A percentile compares a stretch with the other conserved stretches of the same genome.
These are phyloP conservation scores for Theristicus caerulescens DNA, from an alignment of 2,113 vertebrate species.

Conservation along the genomic window DNA sequence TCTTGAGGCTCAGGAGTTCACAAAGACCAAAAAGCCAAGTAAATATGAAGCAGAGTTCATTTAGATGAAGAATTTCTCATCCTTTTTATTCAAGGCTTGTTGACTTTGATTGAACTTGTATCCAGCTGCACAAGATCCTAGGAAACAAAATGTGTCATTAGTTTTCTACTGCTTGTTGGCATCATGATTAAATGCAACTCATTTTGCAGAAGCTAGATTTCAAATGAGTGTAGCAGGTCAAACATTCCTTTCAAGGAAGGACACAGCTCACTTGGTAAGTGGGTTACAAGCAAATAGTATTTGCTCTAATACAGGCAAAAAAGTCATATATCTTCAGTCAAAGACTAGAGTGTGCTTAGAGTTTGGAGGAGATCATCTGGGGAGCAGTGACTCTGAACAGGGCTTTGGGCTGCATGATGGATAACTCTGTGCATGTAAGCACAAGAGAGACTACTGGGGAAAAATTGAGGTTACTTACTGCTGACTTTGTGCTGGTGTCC, in stretches of 20 bases:
- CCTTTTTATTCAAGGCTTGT: not conserved
- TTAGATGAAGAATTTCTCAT: not conserved
- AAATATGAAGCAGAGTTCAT: not conserved
- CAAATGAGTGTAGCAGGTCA: not conserved
- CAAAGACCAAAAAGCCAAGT: not conserved
- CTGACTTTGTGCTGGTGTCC: not conserved
- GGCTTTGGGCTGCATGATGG: not conserved
- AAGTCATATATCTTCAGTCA: not conserved
- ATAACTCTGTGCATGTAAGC: rapidly evolving
- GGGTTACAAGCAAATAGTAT: not conserved
- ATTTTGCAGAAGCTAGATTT: not conserved
- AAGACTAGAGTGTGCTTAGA: not conserved
- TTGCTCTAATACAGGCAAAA: not conserved
- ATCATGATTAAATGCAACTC: not conserved
- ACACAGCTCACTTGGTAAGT: not conserved
- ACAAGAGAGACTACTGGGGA: not conserved
- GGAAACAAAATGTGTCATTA: not conserved
- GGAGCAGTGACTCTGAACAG: not conserved
- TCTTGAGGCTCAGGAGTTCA: not conserved
- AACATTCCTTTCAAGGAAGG: not conserved
- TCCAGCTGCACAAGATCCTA: not conserved
- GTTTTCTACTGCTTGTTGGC: not conserved
- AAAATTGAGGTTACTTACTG: not conserved
- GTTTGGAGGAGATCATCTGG: not conserved
- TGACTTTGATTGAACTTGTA: not conserved